Evolutionary conservation across 2,797 vertebrate genomes (phyloP).

Genomic region (Schizopygopsis pylzovi): DNA sequence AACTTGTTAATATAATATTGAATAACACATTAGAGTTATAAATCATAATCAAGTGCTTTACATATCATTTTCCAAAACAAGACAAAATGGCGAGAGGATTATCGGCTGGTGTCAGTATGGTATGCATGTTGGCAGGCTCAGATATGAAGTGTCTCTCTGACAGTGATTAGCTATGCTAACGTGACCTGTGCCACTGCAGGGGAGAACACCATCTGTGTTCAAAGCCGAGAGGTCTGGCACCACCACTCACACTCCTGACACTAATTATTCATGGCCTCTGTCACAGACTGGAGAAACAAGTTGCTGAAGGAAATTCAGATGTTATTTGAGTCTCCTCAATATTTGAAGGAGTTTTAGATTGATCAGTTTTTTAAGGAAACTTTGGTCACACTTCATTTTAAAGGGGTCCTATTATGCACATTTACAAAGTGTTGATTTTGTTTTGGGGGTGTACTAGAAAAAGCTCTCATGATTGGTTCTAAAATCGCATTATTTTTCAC

Average conservation of each 20-base stretch:
- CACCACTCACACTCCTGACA: conserved; percentile 28
- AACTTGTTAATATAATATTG: no score
- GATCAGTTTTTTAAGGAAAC: background rate
- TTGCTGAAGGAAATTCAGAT: background rate
- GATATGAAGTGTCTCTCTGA: conserved; percentile 30
- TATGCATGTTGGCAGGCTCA: background rate
- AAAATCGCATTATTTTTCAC: no score
- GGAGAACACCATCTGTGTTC: conserved; percentile 54
- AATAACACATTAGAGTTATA: no score
- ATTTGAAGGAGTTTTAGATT: background rate
- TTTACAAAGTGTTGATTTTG: no score
- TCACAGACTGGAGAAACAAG: background rate
- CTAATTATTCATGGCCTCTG: conserved; percentile 47
- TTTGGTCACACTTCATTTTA: no score
- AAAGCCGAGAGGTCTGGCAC: conserved; percentile 43
- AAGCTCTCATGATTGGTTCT: no score
- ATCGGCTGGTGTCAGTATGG: conserved; percentile 19
- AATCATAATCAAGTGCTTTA: no score
- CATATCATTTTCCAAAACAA: conserved; percentile 11
- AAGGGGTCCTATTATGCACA: no score
- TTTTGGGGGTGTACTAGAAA: no score
- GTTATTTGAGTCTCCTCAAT: background rate
- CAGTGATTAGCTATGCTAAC: conserved; percentile 58
- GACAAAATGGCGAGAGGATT: background rate
- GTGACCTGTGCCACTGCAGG: conserved; percentile 35